Percentiles rank a stretch among this genome's conserved stretches.
Evolutionary conservation across 2,888 invertebrate genomes (phyloP).

Genomic region (Drepanosiphum platanoidis): DNA sequence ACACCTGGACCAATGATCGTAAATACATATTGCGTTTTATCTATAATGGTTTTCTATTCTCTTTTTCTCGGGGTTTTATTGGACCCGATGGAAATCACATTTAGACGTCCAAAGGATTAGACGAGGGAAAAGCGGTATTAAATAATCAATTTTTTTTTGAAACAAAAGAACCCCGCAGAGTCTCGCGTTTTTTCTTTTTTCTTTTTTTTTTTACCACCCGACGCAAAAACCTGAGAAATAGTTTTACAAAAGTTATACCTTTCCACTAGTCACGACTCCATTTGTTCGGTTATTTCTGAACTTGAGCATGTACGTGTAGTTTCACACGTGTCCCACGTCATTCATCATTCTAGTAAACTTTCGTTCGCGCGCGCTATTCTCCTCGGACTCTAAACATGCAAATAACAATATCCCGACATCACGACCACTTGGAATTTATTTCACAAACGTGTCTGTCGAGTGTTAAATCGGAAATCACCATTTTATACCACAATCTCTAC

Average conservation of each 20-base stretch:
- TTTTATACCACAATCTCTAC: not conserved
- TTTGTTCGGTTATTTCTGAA: not conserved
- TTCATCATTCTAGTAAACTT: not conserved
- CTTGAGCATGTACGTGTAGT: not conserved
- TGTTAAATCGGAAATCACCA: not conserved
- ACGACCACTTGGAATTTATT: not conserved
- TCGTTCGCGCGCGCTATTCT: not conserved
- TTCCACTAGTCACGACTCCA: not conserved
- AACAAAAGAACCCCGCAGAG: not conserved
- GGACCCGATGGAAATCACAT: no score
- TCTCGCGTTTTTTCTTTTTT: not conserved
- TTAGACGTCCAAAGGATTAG: no score
- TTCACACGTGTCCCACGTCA: not conserved
- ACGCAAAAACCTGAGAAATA: not conserved
- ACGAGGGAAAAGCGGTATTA: not conserved
- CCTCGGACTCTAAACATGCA: not conserved
- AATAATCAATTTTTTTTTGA: not conserved
- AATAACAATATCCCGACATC: not conserved
- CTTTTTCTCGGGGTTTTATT: no score
- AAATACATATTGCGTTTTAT: no score
- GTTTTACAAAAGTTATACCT: not conserved
- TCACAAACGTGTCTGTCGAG: not conserved
- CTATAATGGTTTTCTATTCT: no score
- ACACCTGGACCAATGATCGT: no score
- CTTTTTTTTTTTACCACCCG: not conserved